Evolutionary conservation across 2,113 vertebrate species (phyloP).

Genomic region (Bucco capensis): DNA sequence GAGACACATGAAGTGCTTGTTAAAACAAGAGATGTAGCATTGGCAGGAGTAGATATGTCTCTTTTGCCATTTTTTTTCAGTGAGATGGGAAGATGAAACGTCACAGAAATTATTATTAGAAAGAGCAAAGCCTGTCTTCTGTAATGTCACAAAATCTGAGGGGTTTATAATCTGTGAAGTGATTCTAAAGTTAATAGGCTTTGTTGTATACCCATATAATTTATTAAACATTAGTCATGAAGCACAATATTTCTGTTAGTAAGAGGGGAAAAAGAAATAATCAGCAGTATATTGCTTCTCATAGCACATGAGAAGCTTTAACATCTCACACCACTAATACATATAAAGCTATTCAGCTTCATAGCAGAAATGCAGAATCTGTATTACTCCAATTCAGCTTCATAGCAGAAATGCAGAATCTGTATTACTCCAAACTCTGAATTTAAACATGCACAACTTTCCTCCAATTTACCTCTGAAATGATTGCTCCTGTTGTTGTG

Average conservation of each 20-base stretch:
- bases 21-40: not conserved
- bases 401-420: not conserved
- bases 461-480: not conserved
- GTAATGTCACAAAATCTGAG: not conserved
- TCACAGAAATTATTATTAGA: not conserved
- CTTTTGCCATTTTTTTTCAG: not conserved
- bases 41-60: not conserved
- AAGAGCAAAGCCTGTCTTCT: not conserved
- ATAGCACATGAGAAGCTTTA: not conserved
- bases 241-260: not conserved
- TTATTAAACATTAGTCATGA: not conserved
- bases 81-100: not conserved
- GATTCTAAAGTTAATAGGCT: not conserved
- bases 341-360: not conserved
- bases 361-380: not conserved
- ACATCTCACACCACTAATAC: not conserved
- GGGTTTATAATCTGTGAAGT: not conserved
- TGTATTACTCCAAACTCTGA: not conserved
- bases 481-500: not conserved
- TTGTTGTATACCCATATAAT: not conserved
- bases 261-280: not conserved
- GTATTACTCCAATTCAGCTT: not conserved
- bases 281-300: not conserved
- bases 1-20: not conserved
- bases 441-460: not conserved